These are phyloP conservation scores for Caerostris extrusa DNA, from an alignment of 1,140 invertebrate species.

Conservation along the genomic window DNA sequence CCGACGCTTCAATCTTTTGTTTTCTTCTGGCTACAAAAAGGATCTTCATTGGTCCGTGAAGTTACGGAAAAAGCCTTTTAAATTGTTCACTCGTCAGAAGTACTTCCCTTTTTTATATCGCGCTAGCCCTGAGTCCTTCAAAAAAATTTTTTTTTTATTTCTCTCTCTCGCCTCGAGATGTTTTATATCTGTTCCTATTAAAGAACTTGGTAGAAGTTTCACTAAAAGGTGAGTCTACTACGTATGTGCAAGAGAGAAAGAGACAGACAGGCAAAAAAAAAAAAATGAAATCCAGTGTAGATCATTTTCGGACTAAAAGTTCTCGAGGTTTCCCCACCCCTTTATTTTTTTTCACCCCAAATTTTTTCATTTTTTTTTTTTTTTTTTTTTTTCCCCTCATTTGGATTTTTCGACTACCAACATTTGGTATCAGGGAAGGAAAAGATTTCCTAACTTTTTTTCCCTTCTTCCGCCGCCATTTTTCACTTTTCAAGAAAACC, in stretches of 20 bases:
- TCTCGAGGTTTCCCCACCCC: not conserved
- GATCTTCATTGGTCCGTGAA: constrained; percentile 67
- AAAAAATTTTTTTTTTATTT: constrained; percentile 38
- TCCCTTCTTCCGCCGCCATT: not conserved
- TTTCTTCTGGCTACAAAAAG: constrained; percentile 13
- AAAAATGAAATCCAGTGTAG: constrained; percentile 49
- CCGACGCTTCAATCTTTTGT: constrained; percentile 64
- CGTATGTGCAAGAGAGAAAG: too few relatives aligned
- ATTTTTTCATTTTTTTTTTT: too few relatives aligned
- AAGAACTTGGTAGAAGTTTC: constrained; percentile 45
- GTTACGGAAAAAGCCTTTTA: constrained; percentile 59
- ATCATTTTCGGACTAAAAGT: constrained; percentile 60
- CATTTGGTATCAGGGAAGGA: constrained; percentile 56
- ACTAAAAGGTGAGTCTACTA: constrained; percentile 36
- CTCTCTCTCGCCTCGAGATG: constrained; percentile 31
- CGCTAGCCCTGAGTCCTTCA: not conserved
- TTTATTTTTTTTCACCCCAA: too few relatives aligned
- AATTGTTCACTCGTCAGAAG: constrained; percentile 71
- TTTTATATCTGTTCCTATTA: constrained; percentile 65
- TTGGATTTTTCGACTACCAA: constrained; percentile 59
- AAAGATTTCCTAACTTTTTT: not conserved
- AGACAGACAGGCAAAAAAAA: not conserved
- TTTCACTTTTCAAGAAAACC: constrained; percentile 40
- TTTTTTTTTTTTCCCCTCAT: constrained; percentile 7
- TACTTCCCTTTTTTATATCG: constrained; percentile 19